Conservation (phyloP, 2,113 vertebrate species). For the Phodopus roborovskii region DNA sequence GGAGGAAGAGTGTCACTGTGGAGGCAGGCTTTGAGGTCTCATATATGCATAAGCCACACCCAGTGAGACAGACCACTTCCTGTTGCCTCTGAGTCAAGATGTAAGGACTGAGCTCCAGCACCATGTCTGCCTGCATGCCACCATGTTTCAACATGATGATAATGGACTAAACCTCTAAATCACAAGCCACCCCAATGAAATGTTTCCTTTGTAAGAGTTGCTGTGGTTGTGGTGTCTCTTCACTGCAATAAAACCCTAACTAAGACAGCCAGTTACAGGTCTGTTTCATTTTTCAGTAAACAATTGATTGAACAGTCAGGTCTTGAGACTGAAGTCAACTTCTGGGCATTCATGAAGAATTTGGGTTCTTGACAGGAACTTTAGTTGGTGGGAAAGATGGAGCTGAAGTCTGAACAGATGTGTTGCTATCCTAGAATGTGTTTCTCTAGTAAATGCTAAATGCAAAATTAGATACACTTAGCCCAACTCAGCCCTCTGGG, state of each 20-base stretch:
- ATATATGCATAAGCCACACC: background rate
- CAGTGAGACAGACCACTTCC: background rate
- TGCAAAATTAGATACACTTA: background rate
- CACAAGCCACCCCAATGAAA: background rate
- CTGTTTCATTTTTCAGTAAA: background rate
- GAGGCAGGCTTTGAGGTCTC: background rate
- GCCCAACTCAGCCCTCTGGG: background rate
- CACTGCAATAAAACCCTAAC: background rate
- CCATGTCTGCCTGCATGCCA: background rate
- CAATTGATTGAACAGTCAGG: background rate
- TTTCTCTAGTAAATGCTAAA: background rate
- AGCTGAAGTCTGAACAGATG: conserved; percentile 55
- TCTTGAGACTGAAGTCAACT: background rate
- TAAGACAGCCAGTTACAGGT: background rate
- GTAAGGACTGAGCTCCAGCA: background rate
- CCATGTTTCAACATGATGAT: background rate
- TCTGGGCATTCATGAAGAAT: conserved; percentile 21
- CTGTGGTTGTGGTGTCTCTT: background rate
- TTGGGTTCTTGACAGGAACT: background rate
- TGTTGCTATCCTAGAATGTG: background rate
- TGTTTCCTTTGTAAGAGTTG: background rate
- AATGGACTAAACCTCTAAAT: background rate
- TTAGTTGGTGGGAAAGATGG: background rate
- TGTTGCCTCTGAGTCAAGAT: background rate
- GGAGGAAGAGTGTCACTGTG: background rate